Evolutionary conservation across 2,797 vertebrate genomes (phyloP).

Genomic region (Thaleichthys pacificus): DNA sequence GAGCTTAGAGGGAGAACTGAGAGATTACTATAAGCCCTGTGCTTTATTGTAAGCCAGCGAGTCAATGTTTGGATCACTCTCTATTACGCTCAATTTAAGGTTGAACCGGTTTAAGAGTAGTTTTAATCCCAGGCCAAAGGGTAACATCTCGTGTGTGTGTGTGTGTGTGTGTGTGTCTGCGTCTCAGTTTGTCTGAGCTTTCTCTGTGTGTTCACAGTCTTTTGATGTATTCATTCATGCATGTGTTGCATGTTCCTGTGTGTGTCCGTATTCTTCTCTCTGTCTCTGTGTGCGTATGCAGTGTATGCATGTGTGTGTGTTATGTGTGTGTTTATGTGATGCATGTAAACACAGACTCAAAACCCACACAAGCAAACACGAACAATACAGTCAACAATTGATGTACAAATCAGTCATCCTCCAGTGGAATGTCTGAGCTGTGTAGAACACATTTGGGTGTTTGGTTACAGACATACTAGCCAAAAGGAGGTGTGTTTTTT

Average conservation of each 20-base stretch:
- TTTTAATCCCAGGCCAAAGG: slow-evolving; percentile 49
- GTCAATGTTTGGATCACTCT: slow-evolving; percentile 61
- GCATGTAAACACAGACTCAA: background rate
- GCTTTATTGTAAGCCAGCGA: slow-evolving; percentile 68
- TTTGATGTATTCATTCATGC: too few species aligned
- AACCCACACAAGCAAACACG: background rate
- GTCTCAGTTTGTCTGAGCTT: too few species aligned
- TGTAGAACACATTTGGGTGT: background rate
- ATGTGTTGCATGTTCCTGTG: background rate
- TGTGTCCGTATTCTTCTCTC: background rate
- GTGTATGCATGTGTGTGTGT: slow-evolving; percentile 1
- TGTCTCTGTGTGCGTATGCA: background rate
- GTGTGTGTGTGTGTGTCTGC: background rate
- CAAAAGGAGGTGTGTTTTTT: slow-evolving; percentile 50
- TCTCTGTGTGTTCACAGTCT: too few species aligned
- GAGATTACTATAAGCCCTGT: slow-evolving; percentile 51
- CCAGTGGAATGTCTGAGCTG: background rate
- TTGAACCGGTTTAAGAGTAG: slow-evolving; percentile 50
- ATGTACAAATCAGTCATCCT: background rate
- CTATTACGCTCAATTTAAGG: slow-evolving; percentile 69
- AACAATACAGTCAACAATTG: background rate
- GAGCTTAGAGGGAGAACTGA: slow-evolving; percentile 63
- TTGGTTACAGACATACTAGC: slow-evolving; percentile 28
- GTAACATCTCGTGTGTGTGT: slow-evolving; percentile 34
- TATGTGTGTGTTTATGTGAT: background rate